These are phyloP conservation scores for Theocolax elegans DNA, from an alignment of 1,140 invertebrate genomes.

Conservation along the genomic window DNA sequence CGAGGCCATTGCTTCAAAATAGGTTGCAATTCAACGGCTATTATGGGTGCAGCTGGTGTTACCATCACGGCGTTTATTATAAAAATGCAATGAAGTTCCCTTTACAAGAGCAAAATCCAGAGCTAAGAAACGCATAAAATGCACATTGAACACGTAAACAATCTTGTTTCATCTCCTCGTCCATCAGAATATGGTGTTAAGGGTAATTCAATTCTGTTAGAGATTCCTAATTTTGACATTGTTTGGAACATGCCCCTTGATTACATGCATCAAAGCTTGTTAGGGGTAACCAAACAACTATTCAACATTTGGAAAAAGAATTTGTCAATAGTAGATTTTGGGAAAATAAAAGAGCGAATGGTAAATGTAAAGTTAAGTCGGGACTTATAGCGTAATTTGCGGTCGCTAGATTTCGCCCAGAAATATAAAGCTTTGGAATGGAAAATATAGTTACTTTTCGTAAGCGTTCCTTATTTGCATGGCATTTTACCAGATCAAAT, in stretches of 20 bases:
- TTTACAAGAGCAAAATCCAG: constrained; percentile 5
- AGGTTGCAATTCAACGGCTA: constrained; percentile 45
- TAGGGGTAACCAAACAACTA: not conserved
- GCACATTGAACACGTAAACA: constrained; percentile 27
- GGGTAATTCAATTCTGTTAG: not conserved
- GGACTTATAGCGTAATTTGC: not conserved
- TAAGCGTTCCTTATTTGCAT: constrained; percentile 24
- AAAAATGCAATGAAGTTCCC: constrained; percentile 33
- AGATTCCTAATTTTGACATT: not conserved
- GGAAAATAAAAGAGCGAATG: not conserved
- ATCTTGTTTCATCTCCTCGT: not conserved
- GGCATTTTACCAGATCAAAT: constrained; percentile 6
- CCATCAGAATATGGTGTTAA: constrained; percentile 1
- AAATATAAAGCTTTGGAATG: constrained; percentile 9
- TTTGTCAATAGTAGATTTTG: not conserved
- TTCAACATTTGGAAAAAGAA: not conserved
- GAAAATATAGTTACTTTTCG: constrained; percentile 21
- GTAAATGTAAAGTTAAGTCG: not conserved
- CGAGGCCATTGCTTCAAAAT: constrained; percentile 41
- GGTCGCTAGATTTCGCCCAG: not conserved
- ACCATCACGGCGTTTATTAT: constrained; percentile 32
- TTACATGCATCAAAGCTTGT: not conserved
- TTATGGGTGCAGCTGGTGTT: constrained; percentile 46
- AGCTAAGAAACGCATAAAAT: constrained; percentile 29
- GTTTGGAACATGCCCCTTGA: constrained; percentile 1